Evolutionary conservation across 30 jellyfish, hydroid and myxozoan species (phyloP).

Genomic region (Chrysaora quinquecirrha): DNA sequence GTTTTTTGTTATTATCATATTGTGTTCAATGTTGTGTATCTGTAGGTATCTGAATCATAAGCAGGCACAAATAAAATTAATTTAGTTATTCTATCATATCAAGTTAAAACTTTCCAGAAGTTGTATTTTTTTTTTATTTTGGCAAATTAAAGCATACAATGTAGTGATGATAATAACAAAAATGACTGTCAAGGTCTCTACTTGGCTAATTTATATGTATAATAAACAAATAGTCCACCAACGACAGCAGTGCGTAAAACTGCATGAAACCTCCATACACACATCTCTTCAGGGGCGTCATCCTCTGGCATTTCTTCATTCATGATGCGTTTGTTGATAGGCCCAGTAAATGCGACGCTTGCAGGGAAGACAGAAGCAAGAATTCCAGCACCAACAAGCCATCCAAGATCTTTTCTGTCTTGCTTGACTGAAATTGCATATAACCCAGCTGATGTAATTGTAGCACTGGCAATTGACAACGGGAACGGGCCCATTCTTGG

Average conservation of each 20-base stretch:
- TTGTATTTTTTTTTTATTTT: too few species aligned
- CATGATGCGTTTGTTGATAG: slow-evolving; percentile 37
- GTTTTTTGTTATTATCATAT: too few species aligned
- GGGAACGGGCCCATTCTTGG: neutral
- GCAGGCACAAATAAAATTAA: too few species aligned
- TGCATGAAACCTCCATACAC: slow-evolving; percentile 44
- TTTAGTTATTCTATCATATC: too few species aligned
- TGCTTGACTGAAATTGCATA: neutral
- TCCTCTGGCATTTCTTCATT: slow-evolving; percentile 48
- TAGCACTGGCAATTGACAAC: neutral
- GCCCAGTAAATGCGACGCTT: slow-evolving; percentile 33
- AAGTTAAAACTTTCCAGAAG: too few species aligned
- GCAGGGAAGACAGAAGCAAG: slow-evolving; percentile 37
- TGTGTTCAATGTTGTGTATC: too few species aligned
- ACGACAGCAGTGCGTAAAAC: slow-evolving; percentile 46
- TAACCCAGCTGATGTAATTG: neutral
- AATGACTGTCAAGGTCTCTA: too few species aligned
- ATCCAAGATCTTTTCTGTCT: slow-evolving; percentile 8
- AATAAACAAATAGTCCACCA: slow-evolving; percentile 56
- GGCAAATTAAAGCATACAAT: too few species aligned
- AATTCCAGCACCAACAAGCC: slow-evolving; percentile 53
- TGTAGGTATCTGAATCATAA: too few species aligned
- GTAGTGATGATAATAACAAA: too few species aligned
- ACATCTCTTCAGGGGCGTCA: slow-evolving; percentile 57
- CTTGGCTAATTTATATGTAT: slow-evolving; percentile 47